Evolutionary conservation across 2,113 vertebrate species (phyloP).

Genomic region (Corvus cornix): DNA sequence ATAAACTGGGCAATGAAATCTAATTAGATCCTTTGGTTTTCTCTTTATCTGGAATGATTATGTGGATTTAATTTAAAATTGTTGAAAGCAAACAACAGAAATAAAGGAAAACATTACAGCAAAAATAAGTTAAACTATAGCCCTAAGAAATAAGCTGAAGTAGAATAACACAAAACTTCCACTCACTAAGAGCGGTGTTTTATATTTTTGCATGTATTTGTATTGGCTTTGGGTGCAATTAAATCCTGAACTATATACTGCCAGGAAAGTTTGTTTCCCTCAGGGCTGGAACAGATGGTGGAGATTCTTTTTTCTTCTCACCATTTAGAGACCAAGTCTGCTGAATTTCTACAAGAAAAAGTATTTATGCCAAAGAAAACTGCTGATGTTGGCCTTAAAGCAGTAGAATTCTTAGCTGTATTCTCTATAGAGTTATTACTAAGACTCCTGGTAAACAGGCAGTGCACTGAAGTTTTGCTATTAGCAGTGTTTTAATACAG

Average conservation of each 20-base stretch:
- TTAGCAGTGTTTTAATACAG: neutral
- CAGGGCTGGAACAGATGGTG: constrained; percentile 35
- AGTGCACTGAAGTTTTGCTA: neutral
- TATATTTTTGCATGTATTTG: neutral
- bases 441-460: neutral
- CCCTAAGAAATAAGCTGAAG: neutral
- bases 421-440: neutral
- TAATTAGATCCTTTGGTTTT: neutral
- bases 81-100: neutral
- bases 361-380: neutral
- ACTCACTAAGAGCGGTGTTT: neutral
- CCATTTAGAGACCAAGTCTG: neutral
- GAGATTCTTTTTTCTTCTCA: neutral
- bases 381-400: constrained; percentile 3
- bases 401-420: neutral
- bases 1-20: neutral
- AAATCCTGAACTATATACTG: constrained; percentile 4
- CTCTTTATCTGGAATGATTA: neutral
- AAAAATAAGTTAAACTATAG: neutral
- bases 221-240: neutral
- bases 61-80: neutral
- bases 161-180: neutral
- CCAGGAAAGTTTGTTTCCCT: neutral
- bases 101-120: neutral
- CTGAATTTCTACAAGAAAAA: constrained; percentile 10